Percentiles rank a stretch among this genome's conserved stretches.
Conservation (phyloP, 2,797 vertebrate species). For the Ctenochaetus hawaiiensis region DNA sequence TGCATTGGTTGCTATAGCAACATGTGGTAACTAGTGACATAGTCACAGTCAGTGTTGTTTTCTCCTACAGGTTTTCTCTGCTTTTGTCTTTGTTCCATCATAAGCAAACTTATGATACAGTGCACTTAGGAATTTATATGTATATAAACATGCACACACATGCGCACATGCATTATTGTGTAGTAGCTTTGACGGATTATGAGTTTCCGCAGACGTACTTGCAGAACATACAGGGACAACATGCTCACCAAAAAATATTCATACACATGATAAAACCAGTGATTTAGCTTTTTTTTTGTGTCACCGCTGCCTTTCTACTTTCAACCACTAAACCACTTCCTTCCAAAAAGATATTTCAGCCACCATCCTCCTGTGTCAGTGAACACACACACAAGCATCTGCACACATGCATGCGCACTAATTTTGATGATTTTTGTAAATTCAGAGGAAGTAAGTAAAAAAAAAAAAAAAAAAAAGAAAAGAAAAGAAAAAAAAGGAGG, state of each 20-base stretch:
- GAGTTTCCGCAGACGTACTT: not conserved
- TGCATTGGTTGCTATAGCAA: conserved; percentile 62
- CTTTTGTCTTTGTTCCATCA: conserved; percentile 15
- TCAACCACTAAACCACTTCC: conserved; percentile 70
- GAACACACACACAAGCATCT: not conserved
- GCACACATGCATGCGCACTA: not conserved
- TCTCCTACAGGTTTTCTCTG: conserved; percentile 19
- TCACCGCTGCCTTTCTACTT: conserved; percentile 35
- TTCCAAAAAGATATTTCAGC: conserved; percentile 34
- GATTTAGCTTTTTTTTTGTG: conserved; percentile 21
- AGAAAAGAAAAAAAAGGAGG: not conserved
- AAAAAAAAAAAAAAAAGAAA: not conserved
- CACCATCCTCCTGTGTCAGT: conserved; percentile 30
- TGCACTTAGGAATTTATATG: not conserved
- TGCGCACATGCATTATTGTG: not conserved
- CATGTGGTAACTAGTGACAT: conserved; percentile 53
- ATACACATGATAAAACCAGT: conserved; percentile 21
- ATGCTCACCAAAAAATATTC: not conserved
- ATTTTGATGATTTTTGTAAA: conserved; percentile 42
- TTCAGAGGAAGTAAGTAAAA: conserved; percentile 53
- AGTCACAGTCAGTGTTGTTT: conserved; percentile 35
- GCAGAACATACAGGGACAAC: not conserved
- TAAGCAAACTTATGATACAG: not conserved
- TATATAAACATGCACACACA: not conserved
- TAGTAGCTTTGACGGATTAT: not conserved